These are phyloP conservation scores for Eristalis arbustorum DNA, from an alignment of 2,888 invertebrate genomes.

Conservation along the genomic window DNA sequence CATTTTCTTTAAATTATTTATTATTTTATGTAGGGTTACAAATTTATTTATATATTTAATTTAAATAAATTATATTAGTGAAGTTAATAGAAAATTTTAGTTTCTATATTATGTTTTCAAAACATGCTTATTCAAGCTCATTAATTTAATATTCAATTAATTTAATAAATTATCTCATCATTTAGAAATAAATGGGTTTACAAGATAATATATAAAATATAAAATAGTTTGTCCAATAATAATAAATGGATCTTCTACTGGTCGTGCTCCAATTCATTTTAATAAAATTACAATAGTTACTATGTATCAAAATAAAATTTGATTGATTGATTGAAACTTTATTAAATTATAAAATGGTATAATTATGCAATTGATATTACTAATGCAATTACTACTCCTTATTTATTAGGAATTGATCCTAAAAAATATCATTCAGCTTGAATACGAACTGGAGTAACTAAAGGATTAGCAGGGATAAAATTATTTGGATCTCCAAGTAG, in stretches of 20 bases:
- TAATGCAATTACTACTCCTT: slow-evolving; percentile 84
- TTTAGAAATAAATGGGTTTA: slow-evolving; percentile 81
- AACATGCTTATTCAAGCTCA: slow-evolving; percentile 86
- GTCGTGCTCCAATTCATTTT: slow-evolving; percentile 87
- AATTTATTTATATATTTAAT: slow-evolving; percentile 78
- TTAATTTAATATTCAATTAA: slow-evolving; percentile 82
- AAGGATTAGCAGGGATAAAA: slow-evolving; percentile 82
- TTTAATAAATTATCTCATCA: slow-evolving; percentile 82
- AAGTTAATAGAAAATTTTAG: slow-evolving; percentile 83
- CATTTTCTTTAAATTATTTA: slow-evolving; percentile 84
- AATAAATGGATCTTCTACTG: slow-evolving; percentile 86
- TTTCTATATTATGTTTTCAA: slow-evolving; percentile 86
- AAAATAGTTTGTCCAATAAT: slow-evolving; percentile 83
- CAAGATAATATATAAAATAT: slow-evolving; percentile 83
- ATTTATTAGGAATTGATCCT: slow-evolving; percentile 89
- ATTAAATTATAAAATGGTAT: slow-evolving; percentile 82
- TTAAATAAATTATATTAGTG: slow-evolving; percentile 80
- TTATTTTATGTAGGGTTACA: slow-evolving; percentile 83
- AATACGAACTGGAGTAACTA: slow-evolving; percentile 86
- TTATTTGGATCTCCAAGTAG: slow-evolving; percentile 87
- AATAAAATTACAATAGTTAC: slow-evolving; percentile 82
- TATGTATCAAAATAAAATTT: slow-evolving; percentile 84
- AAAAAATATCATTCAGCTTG: slow-evolving; percentile 93
- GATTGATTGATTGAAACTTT: slow-evolving; percentile 83
- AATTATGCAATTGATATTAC: slow-evolving; percentile 84